Base-by-base conservation (phyloP, 2,113 vertebrate species). In the Eolophus roseicapilla region DNA sequence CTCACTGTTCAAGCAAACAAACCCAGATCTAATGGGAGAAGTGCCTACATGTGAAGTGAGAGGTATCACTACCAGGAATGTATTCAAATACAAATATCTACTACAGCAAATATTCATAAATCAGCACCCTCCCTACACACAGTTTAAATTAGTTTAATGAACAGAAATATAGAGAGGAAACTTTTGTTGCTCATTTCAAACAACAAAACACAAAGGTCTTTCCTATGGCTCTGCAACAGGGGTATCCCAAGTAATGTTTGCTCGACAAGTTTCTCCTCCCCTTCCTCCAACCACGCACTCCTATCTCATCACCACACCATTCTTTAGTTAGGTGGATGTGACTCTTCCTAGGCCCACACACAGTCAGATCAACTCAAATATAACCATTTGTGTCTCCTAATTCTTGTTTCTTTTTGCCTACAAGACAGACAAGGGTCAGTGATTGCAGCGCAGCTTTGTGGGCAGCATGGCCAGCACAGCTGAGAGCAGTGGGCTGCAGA, bases 31-130 rank as follows among this genome's bases (percentile, higher is more conserved):
- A 41, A 20, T 3, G 2, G 28, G 20, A 59, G 13, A 75, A 70
- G 10, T 55, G 31, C 29, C 33, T 23, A 4, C 1, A 0, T 3
- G 50, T 19, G 52, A 16, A 59, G 37, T 0, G 0, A 63, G 44
- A 80, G 24, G 31, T 6, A 50, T 4, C 33, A 6, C 71, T 69
- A 29, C 41, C 59, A 33, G 52, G 12, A 33, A 41, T 4, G 6
- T 10, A 60, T 44, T 89, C 41, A n/a, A 17, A 41, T 23, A 37
- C 53, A 53, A 80, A 16, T 39, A 53, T 0, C 83, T 43, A 3
- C 63, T 39, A 17, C 68, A 80, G 60, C 46, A 92, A 89, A 55
- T 8, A 33, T 55, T 85, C 46, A 53, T 16, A 57, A 77, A 63
- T 55, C 80, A 55, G n/a, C 69, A 68, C 18, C 28, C 37, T 73